Percentiles rank a stretch among this genome's conserved stretches.
These are phyloP conservation scores for Hippocampus kuda DNA, from an alignment of 2,797 vertebrate species.

Conservation along the genomic window DNA sequence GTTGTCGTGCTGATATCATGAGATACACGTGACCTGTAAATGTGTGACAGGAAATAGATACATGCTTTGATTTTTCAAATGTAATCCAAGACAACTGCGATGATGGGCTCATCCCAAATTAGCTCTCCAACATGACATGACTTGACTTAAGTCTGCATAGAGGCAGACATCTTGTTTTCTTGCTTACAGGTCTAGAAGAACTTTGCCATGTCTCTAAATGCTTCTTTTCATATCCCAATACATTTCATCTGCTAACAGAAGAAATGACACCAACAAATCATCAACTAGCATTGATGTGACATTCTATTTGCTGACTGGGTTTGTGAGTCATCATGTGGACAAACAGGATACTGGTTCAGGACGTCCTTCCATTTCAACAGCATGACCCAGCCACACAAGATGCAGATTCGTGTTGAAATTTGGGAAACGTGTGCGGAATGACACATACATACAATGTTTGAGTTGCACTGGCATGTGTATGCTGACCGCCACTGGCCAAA, in stretches of 20 bases:
- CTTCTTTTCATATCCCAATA: neutral
- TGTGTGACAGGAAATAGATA: neutral
- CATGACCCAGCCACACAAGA: neutral
- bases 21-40: neutral
- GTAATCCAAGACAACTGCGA: neutral
- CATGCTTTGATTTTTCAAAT: constrained; percentile 3
- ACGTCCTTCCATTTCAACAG: neutral
- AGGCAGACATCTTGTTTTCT: neutral
- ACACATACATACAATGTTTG: neutral
- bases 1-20: neutral
- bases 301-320: neutral
- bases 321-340: neutral
- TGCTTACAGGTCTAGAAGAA: neutral
- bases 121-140: constrained; percentile 18
- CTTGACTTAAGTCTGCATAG: neutral
- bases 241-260: neutral
- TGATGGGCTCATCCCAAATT: constrained; percentile 27
- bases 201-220: neutral
- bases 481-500: neutral
- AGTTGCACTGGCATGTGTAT: neutral
- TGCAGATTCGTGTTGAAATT: neutral
- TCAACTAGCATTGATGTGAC: neutral
- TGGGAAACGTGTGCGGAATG: neutral
- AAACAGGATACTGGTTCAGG: neutral
- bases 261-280: neutral